Evolutionary conservation across 1,140 invertebrate genomes (phyloP).

Genomic region (Dendroctonus ponderosae): DNA sequence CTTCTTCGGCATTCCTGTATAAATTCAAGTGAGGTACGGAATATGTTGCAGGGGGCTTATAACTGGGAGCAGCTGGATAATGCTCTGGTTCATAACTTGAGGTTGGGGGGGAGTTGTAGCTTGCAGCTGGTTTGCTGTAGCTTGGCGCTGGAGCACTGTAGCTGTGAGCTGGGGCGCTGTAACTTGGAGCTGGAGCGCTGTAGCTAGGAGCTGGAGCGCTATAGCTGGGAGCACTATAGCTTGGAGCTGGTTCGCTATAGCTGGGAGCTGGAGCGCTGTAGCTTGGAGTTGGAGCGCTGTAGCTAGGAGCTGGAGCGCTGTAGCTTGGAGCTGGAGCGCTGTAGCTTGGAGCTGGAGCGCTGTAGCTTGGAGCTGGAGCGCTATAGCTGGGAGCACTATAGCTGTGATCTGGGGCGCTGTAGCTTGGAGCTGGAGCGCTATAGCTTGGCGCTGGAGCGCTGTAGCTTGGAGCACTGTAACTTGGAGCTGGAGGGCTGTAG

Average conservation of each 20-base stretch:
- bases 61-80: conserved; percentile 13
- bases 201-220: conserved; percentile 28
- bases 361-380: conserved; percentile 31
- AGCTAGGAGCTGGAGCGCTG: conserved; percentile 25
- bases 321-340: conserved; percentile 29
- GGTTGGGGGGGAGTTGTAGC: conserved; percentile 28
- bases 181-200: conserved; percentile 22
- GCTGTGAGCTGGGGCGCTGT: conserved; percentile 21
- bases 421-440: conserved; percentile 5
- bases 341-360: conserved; percentile 37
- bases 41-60: conserved; percentile 27
- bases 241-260: conserved; percentile 26
- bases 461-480: conserved; percentile 16
- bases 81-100: conserved; percentile 2
- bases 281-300: conserved; percentile 23
- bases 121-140: conserved; percentile 29
- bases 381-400: conserved; percentile 26
- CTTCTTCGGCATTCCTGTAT: conserved; percentile 32
- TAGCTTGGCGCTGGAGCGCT: conserved; percentile 6
- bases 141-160: conserved; percentile 21
- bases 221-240: conserved; percentile 26
- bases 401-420: conserved; percentile 8
- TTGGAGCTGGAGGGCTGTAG: neutral
- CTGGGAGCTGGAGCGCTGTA: conserved; percentile 31
- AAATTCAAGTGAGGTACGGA: conserved; percentile 18